Conservation (phyloP, 2,113 vertebrate genomes). For the Nycticebus coucang region DNA sequence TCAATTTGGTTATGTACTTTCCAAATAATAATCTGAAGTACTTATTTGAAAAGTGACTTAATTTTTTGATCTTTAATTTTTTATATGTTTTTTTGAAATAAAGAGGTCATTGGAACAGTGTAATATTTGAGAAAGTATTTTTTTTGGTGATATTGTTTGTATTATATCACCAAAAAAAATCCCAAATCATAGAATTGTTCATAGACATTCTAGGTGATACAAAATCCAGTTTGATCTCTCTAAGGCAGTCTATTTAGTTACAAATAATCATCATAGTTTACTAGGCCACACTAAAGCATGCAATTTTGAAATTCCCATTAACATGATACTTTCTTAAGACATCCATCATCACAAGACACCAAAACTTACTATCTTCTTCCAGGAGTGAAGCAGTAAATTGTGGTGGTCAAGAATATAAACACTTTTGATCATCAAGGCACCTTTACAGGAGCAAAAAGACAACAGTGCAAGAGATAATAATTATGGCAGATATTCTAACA, state of each 20-base stretch:
- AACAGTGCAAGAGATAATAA: background rate
- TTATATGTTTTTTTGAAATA: background rate
- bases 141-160: constrained; percentile 12
- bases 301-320: background rate
- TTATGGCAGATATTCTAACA: background rate
- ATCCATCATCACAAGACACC: background rate
- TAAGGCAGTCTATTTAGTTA: background rate
- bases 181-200: background rate
- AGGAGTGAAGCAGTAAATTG: background rate
- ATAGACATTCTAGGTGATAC: background rate
- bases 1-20: background rate
- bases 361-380: background rate
- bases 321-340: background rate
- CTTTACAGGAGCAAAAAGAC: background rate
- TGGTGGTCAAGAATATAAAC: background rate
- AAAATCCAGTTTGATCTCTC: background rate
- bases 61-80: too few relatives aligned
- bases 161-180: constrained; percentile 20
- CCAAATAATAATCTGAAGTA: background rate
- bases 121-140: background rate
- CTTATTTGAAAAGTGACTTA: background rate
- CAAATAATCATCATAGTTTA: background rate
- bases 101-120: background rate
- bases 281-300: background rate
- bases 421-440: background rate